Conservation (phyloP, 2,888 invertebrate species). For the Dynastes tityus region DNA sequence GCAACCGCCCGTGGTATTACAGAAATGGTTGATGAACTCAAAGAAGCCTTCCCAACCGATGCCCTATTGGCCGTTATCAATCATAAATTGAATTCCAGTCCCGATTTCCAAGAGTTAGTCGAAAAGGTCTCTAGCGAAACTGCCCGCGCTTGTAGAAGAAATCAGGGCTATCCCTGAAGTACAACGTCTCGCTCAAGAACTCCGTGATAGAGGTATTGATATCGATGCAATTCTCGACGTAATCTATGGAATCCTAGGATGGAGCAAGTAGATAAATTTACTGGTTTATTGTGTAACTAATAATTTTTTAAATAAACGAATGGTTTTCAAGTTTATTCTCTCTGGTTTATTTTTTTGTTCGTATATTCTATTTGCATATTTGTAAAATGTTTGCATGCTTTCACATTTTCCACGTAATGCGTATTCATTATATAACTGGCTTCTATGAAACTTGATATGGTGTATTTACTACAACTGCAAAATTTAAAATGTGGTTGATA, state of each 20-base stretch:
- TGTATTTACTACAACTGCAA: no score
- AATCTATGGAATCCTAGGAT: conserved; percentile 58
- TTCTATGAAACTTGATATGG: no score
- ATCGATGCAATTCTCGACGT: conserved; percentile 55
- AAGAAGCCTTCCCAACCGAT: conserved; percentile 43
- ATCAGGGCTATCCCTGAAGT: conserved; percentile 58
- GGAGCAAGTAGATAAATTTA: conserved; percentile 46
- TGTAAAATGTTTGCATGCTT: no score
- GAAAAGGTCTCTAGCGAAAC: conserved; percentile 52
- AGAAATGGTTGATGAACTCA: conserved; percentile 49
- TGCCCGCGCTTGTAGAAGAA: conserved; percentile 57
- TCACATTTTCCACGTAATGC: no score
- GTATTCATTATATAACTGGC: no score
- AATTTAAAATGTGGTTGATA: no score
- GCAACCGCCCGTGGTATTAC: conserved; percentile 25
- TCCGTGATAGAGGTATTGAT: conserved; percentile 58
- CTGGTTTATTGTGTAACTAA: no score
- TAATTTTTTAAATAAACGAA: no score
- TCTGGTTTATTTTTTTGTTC: no score
- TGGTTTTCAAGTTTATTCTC: no score
- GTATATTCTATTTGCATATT: no score
- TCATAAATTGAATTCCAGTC: conserved; percentile 48
- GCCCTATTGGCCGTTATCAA: conserved; percentile 35
- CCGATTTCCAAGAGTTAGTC: conserved; percentile 54
- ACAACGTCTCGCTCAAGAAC: conserved; percentile 52